These are phyloP conservation scores for Cephus runcator DNA, from an alignment of 2,888 invertebrate species.

Conservation along the genomic window DNA sequence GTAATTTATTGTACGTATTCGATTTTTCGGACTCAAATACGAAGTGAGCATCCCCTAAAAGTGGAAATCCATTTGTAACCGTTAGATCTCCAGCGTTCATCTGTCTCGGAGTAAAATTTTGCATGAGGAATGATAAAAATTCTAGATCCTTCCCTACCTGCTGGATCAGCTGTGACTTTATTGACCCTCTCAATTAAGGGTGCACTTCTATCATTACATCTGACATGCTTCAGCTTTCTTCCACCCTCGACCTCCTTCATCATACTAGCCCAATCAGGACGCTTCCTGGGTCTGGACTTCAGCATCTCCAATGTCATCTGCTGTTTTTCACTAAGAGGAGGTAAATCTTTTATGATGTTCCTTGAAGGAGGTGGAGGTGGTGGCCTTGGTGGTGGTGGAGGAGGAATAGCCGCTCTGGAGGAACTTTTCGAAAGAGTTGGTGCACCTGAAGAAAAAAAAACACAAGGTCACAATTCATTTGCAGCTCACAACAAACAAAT, in stretches of 20 bases:
- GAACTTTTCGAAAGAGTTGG: slow-evolving; percentile 62
- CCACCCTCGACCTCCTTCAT: slow-evolving; percentile 92
- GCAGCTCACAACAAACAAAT: neutral
- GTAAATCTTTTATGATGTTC: slow-evolving; percentile 67
- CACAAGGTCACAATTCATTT: neutral
- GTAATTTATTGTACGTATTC: slow-evolving; percentile 81
- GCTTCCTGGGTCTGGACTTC: slow-evolving; percentile 78
- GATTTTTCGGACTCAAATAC: slow-evolving; percentile 88
- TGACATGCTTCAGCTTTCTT: slow-evolving; percentile 81
- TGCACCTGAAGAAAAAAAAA: slow-evolving; percentile 46
- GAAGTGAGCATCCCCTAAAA: slow-evolving; percentile 78
- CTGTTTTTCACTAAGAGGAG: slow-evolving; percentile 71
- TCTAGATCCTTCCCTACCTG: slow-evolving; percentile 39
- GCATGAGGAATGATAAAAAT: neutral
- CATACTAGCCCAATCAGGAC: slow-evolving; percentile 91
- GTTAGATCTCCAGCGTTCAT: slow-evolving; percentile 1
- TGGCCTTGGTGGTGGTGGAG: slow-evolving; percentile 77
- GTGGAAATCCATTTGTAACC: slow-evolving; percentile 6
- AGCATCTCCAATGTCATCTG: slow-evolving; percentile 78
- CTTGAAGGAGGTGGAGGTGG: slow-evolving; percentile 70
- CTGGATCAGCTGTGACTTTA: slow-evolving; percentile 58
- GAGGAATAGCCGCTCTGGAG: slow-evolving; percentile 57
- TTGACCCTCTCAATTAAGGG: slow-evolving; percentile 62
- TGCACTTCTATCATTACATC: slow-evolving; percentile 81
- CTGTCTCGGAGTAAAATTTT: neutral